Percentiles rank a stretch among this genome's conserved stretches.
phyloP scores from a whole-genome alignment of 2,113 vertebrate species.

The Gymnocephalus cernua region DNA sequence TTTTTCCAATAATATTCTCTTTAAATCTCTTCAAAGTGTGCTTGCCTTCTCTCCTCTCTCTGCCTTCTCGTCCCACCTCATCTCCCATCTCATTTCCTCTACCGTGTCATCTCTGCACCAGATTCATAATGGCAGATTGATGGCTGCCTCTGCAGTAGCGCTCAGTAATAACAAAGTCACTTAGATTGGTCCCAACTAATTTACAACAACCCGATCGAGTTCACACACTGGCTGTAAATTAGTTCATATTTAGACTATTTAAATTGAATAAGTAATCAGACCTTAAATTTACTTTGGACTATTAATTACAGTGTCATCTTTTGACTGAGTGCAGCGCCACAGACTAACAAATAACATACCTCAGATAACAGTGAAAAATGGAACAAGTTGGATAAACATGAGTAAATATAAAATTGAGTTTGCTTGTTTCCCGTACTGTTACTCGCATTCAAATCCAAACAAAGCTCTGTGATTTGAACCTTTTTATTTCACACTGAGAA shows the following conservation, averaged over 20 bases:
- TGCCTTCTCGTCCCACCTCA: constrained; percentile 26
- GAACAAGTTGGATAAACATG: not conserved
- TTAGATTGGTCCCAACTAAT: constrained; percentile 47
- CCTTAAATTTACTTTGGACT: constrained; percentile 3
- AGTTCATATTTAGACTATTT: constrained; percentile 29
- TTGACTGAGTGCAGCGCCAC: not conserved
- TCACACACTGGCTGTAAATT: constrained; percentile 38
- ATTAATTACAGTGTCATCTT: constrained; percentile 24
- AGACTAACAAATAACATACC: not conserved
- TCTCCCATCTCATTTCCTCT: constrained; percentile 51
- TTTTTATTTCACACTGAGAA: constrained; percentile 42
- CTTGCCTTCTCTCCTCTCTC: constrained; percentile 24
- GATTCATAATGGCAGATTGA: constrained; percentile 58
- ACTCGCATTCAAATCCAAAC: constrained; percentile 23
- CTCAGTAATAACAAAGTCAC: constrained; percentile 39
- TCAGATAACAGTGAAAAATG: not conserved
- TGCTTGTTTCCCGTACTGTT: constrained; percentile 18
- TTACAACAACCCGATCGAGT: constrained; percentile 43
- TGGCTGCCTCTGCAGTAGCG: constrained; percentile 43
- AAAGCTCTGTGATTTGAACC: constrained; percentile 19
- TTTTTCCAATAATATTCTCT: constrained; percentile 29
- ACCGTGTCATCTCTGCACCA: constrained; percentile 39
- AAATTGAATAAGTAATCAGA: constrained; percentile 23
- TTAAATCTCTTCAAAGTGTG: constrained; percentile 11
- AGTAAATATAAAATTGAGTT: constrained; percentile 32